A percentile compares a stretch with the other conserved stretches of the same genome.
phyloP scores from a whole-genome alignment of 2,797 vertebrate species.

The Graptemys geographica region DNA sequence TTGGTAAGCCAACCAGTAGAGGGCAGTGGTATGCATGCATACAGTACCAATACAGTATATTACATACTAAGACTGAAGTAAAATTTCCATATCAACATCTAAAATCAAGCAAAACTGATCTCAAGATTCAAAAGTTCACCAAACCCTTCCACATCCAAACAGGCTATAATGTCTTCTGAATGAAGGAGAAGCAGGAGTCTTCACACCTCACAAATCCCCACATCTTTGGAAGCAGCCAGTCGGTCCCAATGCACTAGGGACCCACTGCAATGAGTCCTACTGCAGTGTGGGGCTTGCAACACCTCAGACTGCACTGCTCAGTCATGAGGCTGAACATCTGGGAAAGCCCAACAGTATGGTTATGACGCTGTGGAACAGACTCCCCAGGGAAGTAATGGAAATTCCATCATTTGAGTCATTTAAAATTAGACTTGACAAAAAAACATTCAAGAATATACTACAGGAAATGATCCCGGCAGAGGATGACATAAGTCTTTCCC shows the following conservation, averaged over 20 bases:
- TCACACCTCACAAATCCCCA: not conserved
- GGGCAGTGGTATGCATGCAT: not conserved
- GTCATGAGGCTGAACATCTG: not conserved
- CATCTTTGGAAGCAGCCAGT: not conserved
- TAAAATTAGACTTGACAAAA: not conserved
- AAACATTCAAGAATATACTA: not conserved
- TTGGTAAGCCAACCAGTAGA: not conserved
- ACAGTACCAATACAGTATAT: not conserved
- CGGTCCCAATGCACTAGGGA: not conserved
- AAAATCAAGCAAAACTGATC: not conserved
- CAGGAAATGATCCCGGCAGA: not conserved
- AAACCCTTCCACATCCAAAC: not conserved
- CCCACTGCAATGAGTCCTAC: not conserved
- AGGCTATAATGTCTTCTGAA: rapidly evolving
- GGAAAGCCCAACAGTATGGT: not conserved
- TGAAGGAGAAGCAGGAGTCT: rapidly evolving
- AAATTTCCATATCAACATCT: not conserved
- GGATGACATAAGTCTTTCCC: not conserved
- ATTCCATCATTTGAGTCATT: not conserved
- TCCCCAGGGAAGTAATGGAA: not conserved
- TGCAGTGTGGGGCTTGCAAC: not conserved
- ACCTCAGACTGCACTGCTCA: not conserved
- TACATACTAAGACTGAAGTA: not conserved
- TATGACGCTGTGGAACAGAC: not conserved
- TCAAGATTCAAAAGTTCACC: not conserved